Percentiles rank a stretch among this genome's conserved stretches.
Evolutionary conservation across 2,113 vertebrate species (phyloP).

Genomic region (Tragelaphus strepsiceros): DNA sequence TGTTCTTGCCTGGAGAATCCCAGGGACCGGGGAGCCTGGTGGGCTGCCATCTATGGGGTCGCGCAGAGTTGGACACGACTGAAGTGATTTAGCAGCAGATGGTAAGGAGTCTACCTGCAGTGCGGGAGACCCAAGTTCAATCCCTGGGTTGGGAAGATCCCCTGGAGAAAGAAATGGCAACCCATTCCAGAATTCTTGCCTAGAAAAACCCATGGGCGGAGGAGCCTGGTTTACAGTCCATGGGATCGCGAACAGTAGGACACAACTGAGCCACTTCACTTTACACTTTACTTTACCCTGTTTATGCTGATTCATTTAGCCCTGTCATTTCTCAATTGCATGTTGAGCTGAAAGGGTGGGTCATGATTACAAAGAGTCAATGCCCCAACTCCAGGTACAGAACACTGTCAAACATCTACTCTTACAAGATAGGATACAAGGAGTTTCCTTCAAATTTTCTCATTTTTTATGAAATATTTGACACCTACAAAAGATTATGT

Average conservation of each 20-base stretch:
- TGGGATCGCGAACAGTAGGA: too few species aligned
- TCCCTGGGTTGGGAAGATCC: background rate
- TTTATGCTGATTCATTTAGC: background rate
- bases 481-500: background rate
- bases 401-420: background rate
- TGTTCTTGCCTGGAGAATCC: too few species aligned
- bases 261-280: too few species aligned
- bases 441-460: background rate
- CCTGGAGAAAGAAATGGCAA: background rate
- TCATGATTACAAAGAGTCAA: background rate
- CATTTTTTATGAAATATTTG: background rate
- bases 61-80: too few species aligned
- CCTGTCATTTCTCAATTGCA: background rate
- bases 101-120: background rate
- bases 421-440: background rate
- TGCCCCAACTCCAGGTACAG: background rate
- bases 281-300: too few species aligned
- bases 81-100: background rate
- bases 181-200: background rate
- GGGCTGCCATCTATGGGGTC: too few species aligned
- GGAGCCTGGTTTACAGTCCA: background rate
- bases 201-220: background rate
- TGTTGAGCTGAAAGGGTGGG: background rate
- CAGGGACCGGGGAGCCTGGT: too few species aligned
- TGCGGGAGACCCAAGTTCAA: fast-evolving